Percentiles rank a stretch among this genome's conserved stretches.
Evolutionary conservation across 2,888 invertebrate genomes (phyloP).

Genomic region (Scaptomyza polygonia): DNA sequence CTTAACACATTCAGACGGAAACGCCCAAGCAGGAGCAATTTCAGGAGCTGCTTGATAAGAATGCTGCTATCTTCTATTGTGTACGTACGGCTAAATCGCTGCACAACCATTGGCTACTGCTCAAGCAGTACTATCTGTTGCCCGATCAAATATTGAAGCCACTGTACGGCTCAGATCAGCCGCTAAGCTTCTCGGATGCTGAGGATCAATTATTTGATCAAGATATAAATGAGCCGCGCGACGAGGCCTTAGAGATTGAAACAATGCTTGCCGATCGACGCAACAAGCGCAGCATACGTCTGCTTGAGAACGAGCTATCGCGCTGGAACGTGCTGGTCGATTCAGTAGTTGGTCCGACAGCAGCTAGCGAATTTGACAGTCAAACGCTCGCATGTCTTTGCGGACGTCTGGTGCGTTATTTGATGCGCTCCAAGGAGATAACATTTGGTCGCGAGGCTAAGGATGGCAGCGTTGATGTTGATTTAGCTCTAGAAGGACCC

Average conservation of each 20-base stretch:
- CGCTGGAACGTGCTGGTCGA: slow-evolving; percentile 97
- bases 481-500: slow-evolving; percentile 96
- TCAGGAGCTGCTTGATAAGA: slow-evolving; percentile 92
- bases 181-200: slow-evolving; percentile 94
- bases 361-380: slow-evolving; percentile 94
- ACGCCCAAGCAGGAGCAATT: slow-evolving; percentile 91
- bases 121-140: slow-evolving; percentile 95
- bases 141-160: slow-evolving; percentile 93
- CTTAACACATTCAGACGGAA: slow-evolving; percentile 86
- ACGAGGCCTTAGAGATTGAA: slow-evolving; percentile 92
- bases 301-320: slow-evolving; percentile 93
- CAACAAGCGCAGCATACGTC: slow-evolving; percentile 93
- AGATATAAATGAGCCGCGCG: slow-evolving; percentile 91
- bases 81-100: slow-evolving; percentile 94
- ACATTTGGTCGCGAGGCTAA: slow-evolving; percentile 95
- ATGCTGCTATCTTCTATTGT: slow-evolving; percentile 94
- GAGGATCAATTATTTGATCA: slow-evolving; percentile 94
- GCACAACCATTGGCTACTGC: slow-evolving; percentile 94
- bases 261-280: slow-evolving; percentile 90
- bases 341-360: slow-evolving; percentile 92
- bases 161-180: slow-evolving; percentile 87
- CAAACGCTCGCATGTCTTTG: slow-evolving; percentile 96
- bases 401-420: slow-evolving; percentile 95
- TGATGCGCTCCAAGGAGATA: slow-evolving; percentile 97
- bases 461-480: slow-evolving; percentile 96